Conservation (phyloP, 2,113 vertebrate genomes). For the Piaya cayana region DNA sequence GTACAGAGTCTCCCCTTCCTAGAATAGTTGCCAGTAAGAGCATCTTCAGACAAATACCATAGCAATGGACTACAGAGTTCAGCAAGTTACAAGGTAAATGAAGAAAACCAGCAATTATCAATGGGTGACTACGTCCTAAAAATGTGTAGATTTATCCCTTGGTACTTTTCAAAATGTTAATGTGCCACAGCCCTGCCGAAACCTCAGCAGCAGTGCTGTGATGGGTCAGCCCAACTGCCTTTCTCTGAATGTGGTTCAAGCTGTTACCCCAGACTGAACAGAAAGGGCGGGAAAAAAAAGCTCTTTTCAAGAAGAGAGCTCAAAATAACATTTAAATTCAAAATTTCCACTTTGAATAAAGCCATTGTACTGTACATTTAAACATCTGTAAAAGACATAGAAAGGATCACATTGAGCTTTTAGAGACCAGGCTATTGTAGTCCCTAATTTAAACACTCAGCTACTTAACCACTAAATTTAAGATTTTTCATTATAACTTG, state of each 20-base stretch:
- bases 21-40: constrained; percentile 51
- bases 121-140: constrained; percentile 54
- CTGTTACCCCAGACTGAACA: neutral
- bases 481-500: constrained; percentile 15
- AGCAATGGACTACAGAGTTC: constrained; percentile 67
- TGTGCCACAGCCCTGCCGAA: constrained; percentile 30
- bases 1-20: constrained; percentile 66
- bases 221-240: neutral
- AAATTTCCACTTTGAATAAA: constrained; percentile 23
- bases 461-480: constrained; percentile 46
- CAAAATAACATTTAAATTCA: constrained; percentile 12
- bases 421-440: constrained; percentile 21
- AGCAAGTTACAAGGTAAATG: constrained; percentile 71
- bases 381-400: constrained; percentile 53
- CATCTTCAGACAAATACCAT: constrained; percentile 67
- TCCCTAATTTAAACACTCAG: constrained; percentile 59
- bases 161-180: neutral
- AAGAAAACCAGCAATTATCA: constrained; percentile 61
- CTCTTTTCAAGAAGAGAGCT: constrained; percentile 27
- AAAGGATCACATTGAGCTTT: constrained; percentile 50
- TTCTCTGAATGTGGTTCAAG: neutral
- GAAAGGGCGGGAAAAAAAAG: neutral
- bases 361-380: constrained; percentile 49
- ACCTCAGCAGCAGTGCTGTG: neutral
- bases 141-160: constrained; percentile 38